Conservation (phyloP, 2,113 vertebrate genomes). For the Myxocyprinus asiaticus region DNA sequence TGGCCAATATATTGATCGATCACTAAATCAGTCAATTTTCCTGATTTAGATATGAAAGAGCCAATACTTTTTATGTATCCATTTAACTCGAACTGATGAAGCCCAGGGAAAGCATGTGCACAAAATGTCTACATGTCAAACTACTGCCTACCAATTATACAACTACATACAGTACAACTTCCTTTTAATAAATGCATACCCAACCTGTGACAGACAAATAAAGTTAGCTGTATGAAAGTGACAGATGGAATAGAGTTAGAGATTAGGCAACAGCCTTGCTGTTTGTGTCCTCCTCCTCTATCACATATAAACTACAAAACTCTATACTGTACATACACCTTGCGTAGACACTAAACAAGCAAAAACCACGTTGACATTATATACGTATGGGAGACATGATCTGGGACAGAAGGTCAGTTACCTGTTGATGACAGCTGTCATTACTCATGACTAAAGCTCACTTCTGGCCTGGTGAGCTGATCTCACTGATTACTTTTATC, state of each 20-base stretch:
- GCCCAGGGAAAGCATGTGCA: neutral
- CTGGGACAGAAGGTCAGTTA: neutral
- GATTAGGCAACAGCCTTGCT: neutral
- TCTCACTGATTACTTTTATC: constrained; percentile 18
- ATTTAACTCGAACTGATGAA: neutral
- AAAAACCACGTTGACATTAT: neutral
- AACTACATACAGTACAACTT: neutral
- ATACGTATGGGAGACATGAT: neutral
- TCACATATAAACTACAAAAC: neutral
- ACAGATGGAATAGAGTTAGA: neutral
- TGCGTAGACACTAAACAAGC: neutral
- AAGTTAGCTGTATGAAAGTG: neutral
- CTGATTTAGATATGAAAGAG: neutral
- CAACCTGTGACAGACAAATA: neutral
- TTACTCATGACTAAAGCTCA: constrained; percentile 9
- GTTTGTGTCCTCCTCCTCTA: neutral
- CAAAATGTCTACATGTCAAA: neutral
- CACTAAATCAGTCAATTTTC: neutral
- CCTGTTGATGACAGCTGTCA: constrained; percentile 1
- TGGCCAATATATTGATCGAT: no score
- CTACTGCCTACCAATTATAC: neutral
- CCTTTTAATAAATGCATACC: neutral
- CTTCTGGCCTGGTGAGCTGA: constrained; percentile 1
- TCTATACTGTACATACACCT: neutral
- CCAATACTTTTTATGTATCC: no score